Base-by-base conservation (phyloP, 2,797 vertebrate genomes). In the Helostoma temminkii region DNA sequence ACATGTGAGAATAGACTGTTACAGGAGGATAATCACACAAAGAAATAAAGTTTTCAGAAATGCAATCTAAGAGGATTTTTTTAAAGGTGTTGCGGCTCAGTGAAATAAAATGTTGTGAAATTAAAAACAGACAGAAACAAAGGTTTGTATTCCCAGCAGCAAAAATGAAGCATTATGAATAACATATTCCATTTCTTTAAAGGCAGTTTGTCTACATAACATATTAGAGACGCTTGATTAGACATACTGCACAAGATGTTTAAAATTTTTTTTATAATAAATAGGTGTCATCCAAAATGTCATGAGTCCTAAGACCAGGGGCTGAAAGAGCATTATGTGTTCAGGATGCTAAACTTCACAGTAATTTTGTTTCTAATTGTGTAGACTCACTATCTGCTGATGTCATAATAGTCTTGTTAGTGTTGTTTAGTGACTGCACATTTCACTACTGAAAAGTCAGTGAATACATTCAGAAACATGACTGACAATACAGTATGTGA, bases 391-490 rank as follows among this genome's bases (percentile, higher is more conserved):
- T n/a, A n/a, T n/a, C n/a, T 28, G n/a, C 8, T 50, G 14, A 18
- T 59, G 19, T 25, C 25, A 5, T 14, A 19, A 19, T 45, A 21
- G 91, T 96, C 4, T 39, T 39, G 22, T 15, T 9, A 32, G 1
- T 39, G 45, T 41, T 30, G 43, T 55, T 75, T 56, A 47, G 46
- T 70, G 16, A 50, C 22, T 48, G 39, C 32, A 37, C 59, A 32
- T 32, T 32, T 4, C 32, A 10, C 3, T 32, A 25, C 14, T 0
- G 28, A 39, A 48, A 24, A 62, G 57, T 67, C 57, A 32, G 46
- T 48, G 12, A 46, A 43, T 78, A 42, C 32, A 22, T 70, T 46
- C 34, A 53, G 45, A 67, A 39, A 18, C 9, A 6, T 25, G 18
- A 54, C 54, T 54, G 55, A 70, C 53, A 57, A 6, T 48, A 72